Evolutionary conservation across 2,888 invertebrate species (phyloP), one percentile per base, ranked within the genome.

Genomic region (Cephus sareptanus): DNA sequence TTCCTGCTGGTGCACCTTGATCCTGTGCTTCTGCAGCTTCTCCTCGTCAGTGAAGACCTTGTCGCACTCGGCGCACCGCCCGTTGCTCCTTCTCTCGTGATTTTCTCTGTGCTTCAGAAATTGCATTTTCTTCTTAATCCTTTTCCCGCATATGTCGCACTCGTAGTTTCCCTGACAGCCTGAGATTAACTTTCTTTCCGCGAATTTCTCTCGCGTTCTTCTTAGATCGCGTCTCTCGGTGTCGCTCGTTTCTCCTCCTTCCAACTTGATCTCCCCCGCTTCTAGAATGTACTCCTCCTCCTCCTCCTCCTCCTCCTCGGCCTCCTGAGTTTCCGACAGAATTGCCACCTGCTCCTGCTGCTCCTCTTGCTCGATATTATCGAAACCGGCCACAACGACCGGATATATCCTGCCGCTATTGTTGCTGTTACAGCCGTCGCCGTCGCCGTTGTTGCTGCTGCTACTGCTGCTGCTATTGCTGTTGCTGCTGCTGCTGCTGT

Each of bases 1-100:
- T 35, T 93, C 92, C 0, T 92, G 92, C 80, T 93, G 93, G 79
- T 94, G 94, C 78, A 90, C 92, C 81, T 94, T 94, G 0, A 92
- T 89, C 68, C 91, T 90, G 86, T 94, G 94, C 3, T 93, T 84
- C 76, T 92, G 92, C 11, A 93, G 85, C 11, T 93, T 90, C 4
- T 91, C 89, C 77, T 93, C 93, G 84, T 93, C 93, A 1, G 92
- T 91, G 86, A 94, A 94, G 79, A 90, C 88, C 23, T 92, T 85
- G 73, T 92, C 90, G 81, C 94, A 94, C 74, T 93, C 89, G 12
- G 87, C 85, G 83, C 94, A 94, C 13, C 75, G 78, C 1, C 74
- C 77, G 2, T 75, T 74, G 4, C 70, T 73, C 33, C 79, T 79
- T 73, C 81, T 84, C 68, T 87, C 85, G 76, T 87, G 88, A n/a